These are phyloP conservation scores for Lophius piscatorius DNA, from an alignment of 2,113 vertebrate genomes.

Conservation along the genomic window DNA sequence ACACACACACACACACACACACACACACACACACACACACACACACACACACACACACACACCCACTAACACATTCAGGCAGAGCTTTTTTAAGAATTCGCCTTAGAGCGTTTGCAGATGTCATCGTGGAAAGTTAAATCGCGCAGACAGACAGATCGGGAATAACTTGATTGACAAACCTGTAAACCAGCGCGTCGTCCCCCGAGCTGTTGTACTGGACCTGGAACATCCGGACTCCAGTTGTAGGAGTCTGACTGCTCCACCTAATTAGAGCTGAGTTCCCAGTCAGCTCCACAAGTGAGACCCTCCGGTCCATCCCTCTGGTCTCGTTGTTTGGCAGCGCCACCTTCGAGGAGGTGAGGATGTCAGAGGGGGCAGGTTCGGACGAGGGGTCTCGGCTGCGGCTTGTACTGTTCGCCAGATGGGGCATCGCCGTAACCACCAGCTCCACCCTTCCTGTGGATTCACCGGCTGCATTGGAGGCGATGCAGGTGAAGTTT, in stretches of 20 bases:
- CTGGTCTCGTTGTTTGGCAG: constrained; percentile 76
- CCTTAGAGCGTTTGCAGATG: neutral
- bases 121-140: neutral
- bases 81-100: neutral
- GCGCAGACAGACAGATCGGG: neutral
- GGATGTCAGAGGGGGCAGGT: constrained; percentile 87
- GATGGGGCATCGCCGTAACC: constrained; percentile 80
- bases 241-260: constrained; percentile 84
- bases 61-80: neutral
- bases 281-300: constrained; percentile 87
- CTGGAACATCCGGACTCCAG: constrained; percentile 92
- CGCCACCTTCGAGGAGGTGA: constrained; percentile 84
- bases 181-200: constrained; percentile 92
- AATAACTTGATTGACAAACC: constrained; percentile 75
- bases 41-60: neutral
- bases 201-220: constrained; percentile 95
- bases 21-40: constrained; percentile 1
- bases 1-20: neutral
- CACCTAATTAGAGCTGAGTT: constrained; percentile 91
- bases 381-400: constrained; percentile 81
- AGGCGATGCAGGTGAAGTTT: constrained; percentile 92
- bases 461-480: constrained; percentile 92
- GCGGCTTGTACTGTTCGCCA: constrained; percentile 91
- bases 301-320: constrained; percentile 78
- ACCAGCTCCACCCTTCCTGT: constrained; percentile 88